Base-by-base conservation (phyloP, 2,113 vertebrate genomes). In the Empidonax alnorum region DNA sequence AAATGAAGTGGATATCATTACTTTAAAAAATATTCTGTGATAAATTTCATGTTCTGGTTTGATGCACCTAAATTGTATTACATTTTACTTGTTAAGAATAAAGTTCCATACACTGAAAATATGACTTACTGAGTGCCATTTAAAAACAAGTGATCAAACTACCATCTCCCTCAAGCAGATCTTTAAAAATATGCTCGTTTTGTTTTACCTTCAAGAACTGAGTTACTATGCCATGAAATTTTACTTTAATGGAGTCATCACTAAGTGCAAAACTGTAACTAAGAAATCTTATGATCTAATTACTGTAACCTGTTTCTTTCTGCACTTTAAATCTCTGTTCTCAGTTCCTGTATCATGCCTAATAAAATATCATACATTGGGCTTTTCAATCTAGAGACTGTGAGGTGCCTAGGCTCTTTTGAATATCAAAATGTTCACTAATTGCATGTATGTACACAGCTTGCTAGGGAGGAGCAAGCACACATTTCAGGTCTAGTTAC, bases 181-280 rank as follows among this genome's bases (percentile, higher is more conserved):
- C 8, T 81, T 77, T 41, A 42, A 53, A 14, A 74, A 59, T 72
- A 33, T 22, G 22, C 2, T 74, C 8, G 17, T 74, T 74, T 78
- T 84, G 25, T 78, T 95, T 91, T 78, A 44, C 37, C 27, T 77
- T 92, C 47, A 81, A 68, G 44, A 78, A 69, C 2, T 90, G 59
- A 80, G 35, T 84, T 92, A 82, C 63, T 84, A 3, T 5, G 6
- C 44, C 28, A 65, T 91, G 68, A 94, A 78, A 78, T 63, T 61
- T 87, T 37, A 82, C 77, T 76, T 92, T 33, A 82, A 72, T 62
- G 69, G 69, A 92, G 33, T 59, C 11, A 3, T 84, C 31, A 23
- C 75, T 66, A 78, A 41, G 65, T 87, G 74, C 73, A 46, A 56
- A 63, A 58, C 41, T 8, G 9, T 65, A 87, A 61, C 49, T 56